Evolutionary conservation across 2,797 vertebrate genomes (phyloP).

Genomic region (Argentina silus): DNA sequence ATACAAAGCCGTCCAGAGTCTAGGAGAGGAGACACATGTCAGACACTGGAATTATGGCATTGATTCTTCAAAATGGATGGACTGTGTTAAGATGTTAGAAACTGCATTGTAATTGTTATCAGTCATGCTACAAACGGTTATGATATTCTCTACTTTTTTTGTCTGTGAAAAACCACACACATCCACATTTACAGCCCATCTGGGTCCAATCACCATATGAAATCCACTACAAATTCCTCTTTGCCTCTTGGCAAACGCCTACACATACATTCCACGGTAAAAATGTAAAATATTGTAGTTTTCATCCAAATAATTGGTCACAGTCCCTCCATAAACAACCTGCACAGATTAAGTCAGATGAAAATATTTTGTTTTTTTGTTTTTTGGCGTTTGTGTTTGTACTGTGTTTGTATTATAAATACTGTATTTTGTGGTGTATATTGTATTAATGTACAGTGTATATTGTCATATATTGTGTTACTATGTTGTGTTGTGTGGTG

Average conservation of each 20-base stretch:
- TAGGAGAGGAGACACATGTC: conserved; percentile 54
- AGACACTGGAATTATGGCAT: not conserved
- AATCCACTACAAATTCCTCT: not conserved
- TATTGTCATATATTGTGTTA: not conserved
- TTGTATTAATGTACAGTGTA: not conserved
- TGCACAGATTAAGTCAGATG: not conserved
- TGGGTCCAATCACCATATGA: conserved; percentile 1
- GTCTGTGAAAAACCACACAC: not conserved
- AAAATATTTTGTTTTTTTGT: too few relatives aligned
- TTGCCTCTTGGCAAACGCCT: not conserved
- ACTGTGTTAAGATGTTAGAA: not conserved
- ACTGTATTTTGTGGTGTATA: not conserved
- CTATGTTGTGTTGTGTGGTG: not conserved
- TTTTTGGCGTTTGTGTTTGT: too few relatives aligned
- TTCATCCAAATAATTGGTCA: not conserved
- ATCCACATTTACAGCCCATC: not conserved
- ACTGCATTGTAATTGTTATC: not conserved
- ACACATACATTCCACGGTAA: not conserved
- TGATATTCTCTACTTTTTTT: not conserved
- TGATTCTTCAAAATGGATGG: not conserved
- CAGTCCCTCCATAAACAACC: not conserved
- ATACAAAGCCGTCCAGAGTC: conserved; percentile 96
- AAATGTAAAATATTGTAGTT: not conserved
- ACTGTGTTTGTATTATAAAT: not conserved
- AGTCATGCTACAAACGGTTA: not conserved